phyloP scores from a whole-genome alignment of 64 coral and sea anemone species.

The Montipora capricornis region DNA sequence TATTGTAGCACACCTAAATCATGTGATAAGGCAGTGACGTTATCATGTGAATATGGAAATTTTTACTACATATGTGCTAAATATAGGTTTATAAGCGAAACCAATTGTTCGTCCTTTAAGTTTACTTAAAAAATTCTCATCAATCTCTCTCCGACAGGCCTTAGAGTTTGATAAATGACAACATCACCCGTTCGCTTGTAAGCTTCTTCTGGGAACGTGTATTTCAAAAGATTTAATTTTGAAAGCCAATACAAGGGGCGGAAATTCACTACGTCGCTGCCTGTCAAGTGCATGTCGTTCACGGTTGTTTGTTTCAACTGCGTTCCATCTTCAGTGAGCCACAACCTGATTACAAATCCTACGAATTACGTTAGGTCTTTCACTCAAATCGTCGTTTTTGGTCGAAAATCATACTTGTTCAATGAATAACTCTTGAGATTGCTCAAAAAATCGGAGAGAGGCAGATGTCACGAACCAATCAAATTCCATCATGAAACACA shows the following conservation, averaged over 20 bases:
- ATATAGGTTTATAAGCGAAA: neutral
- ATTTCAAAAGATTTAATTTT: conserved; percentile 34
- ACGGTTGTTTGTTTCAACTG: conserved; percentile 60
- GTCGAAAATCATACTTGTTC: neutral
- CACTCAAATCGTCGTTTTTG: neutral
- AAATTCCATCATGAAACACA: conserved; percentile 10
- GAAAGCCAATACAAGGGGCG: neutral
- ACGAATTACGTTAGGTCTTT: neutral
- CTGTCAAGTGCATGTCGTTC: conserved; percentile 44
- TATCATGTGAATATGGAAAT: conserved; percentile 25
- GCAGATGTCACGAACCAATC: conserved; percentile 58
- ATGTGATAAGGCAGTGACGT: conserved; percentile 39
- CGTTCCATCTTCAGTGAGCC: neutral
- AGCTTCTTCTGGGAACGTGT: neutral
- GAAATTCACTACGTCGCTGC: neutral
- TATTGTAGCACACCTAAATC: conserved; percentile 67
- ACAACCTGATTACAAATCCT: neutral
- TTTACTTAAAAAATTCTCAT: neutral
- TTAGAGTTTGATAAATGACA: too few relatives aligned
- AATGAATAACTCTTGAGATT: neutral
- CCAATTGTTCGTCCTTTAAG: neutral
- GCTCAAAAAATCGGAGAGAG: conserved; percentile 6
- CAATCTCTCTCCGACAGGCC: neutral
- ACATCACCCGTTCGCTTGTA: neutral
- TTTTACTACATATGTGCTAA: conserved; percentile 28